phyloP scores from a whole-genome alignment of 2,113 vertebrate species.

The Rostratula benghalensis region DNA sequence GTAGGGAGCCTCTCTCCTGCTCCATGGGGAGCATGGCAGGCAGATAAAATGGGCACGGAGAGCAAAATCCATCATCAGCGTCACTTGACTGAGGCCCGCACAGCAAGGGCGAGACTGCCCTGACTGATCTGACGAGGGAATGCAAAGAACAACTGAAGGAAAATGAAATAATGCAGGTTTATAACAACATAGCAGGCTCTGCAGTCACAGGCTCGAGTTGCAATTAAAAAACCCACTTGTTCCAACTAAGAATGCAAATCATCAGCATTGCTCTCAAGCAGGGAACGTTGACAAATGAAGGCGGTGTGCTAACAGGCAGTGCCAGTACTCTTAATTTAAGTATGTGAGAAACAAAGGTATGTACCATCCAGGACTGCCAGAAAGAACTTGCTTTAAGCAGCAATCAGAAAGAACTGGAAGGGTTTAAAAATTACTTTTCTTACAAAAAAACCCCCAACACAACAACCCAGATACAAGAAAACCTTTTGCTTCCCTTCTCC shows the following conservation, averaged over 20 bases:
- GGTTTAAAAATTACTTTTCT: neutral
- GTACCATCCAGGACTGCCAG: constrained; percentile 15
- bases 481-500: constrained; percentile 9
- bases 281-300: constrained; percentile 53
- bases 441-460: neutral
- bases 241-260: constrained; percentile 50
- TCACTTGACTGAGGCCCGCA: neutral
- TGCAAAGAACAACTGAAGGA: neutral
- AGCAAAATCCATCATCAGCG: neutral
- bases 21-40: neutral
- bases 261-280: neutral
- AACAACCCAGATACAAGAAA: neutral
- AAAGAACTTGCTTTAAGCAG: neutral
- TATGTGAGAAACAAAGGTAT: constrained; percentile 61
- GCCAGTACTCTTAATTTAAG: constrained; percentile 45
- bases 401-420: neutral
- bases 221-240: neutral
- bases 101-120: neutral
- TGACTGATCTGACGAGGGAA: neutral
- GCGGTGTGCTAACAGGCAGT: constrained; percentile 51
- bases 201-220: neutral
- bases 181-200: neutral
- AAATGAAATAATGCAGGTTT: neutral
- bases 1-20: neutral
- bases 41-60: neutral